Evolutionary conservation across 2,113 vertebrate species (phyloP).

Genomic region (Caretta caretta): DNA sequence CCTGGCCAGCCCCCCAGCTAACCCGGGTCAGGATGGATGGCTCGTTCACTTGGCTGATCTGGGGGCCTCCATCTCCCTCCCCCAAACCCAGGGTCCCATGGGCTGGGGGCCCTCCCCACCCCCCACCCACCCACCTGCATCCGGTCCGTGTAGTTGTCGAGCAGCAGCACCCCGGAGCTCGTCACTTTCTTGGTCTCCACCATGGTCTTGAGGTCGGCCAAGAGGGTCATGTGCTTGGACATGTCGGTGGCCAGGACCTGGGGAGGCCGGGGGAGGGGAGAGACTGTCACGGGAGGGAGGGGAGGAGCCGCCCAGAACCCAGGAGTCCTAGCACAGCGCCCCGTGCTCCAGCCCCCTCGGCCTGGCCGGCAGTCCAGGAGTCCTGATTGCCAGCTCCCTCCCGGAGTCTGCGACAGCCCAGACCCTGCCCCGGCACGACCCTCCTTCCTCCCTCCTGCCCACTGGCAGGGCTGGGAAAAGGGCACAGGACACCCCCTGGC

Average conservation of each 20-base stretch:
- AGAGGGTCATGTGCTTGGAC: conserved; percentile 96
- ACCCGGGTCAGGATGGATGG: neutral
- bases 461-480: neutral
- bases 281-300: neutral
- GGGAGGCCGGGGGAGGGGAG: neutral
- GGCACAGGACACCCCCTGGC: no score
- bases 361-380: no score
- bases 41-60: neutral
- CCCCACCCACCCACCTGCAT: conserved; percentile 85
- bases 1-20: neutral
- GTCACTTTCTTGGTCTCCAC: conserved; percentile 98
- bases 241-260: conserved; percentile 96
- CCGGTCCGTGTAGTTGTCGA: conserved; percentile 93
- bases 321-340: no score
- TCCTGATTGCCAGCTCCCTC: neutral
- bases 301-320: neutral
- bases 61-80: neutral
- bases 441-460: neutral
- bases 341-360: neutral
- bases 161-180: conserved; percentile 92
- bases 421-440: neutral
- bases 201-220: conserved; percentile 96
- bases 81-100: no score
- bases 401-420: neutral
- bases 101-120: neutral